Base-by-base conservation (phyloP, 2,797 vertebrate genomes). In the Buphagus erythrorhynchus region DNA sequence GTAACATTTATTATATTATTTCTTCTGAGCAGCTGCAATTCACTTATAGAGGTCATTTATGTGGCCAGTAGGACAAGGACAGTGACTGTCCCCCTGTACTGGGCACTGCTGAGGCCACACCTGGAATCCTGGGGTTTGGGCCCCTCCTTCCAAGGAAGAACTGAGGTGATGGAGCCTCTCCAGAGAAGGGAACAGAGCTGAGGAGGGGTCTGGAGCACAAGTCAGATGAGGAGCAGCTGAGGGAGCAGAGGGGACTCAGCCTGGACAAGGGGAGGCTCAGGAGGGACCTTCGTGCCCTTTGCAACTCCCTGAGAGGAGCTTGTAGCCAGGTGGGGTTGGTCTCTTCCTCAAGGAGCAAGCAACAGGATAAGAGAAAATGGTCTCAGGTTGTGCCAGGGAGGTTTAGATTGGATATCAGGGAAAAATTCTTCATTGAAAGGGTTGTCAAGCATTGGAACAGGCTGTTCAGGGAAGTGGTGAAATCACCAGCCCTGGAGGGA, bases 21-120 rank as follows among this genome's bases (percentile, higher is more conserved):
- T 59, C 33, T 90, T 94, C 83, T 29, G 31, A 86, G 49, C 49
- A 92, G n/a, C 24, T 90, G 42, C 25, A 81, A 14, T 83, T 74
- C 24, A 74, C 26, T 57, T 68, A 42, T 1, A 22, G 19, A 69
- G 42, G 54, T 55, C 40, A 57, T 59, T 88, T 10, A 29, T 14
- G 63, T 8, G 46, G 10, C 35, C 52, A 76, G 46, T 0, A 46
- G 51, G 49, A 69, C 2, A 0, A 59, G 45, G 51, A 40, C 65
- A 54, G 24, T 9, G 35, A 20, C 19, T 19, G 15, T 11, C 0
- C 38, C 16, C 71, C 10, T 21, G 16, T 4, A 14, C 31, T 33
- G 35, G 28, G 45, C 65, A 33, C 40, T 66, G 58, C 24, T 29
- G 58, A 48, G 17, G 9, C 35, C 58, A 35, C 43, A 12, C 31